phyloP scores from a whole-genome alignment of 2,113 vertebrate species.

The Pica pica region DNA sequence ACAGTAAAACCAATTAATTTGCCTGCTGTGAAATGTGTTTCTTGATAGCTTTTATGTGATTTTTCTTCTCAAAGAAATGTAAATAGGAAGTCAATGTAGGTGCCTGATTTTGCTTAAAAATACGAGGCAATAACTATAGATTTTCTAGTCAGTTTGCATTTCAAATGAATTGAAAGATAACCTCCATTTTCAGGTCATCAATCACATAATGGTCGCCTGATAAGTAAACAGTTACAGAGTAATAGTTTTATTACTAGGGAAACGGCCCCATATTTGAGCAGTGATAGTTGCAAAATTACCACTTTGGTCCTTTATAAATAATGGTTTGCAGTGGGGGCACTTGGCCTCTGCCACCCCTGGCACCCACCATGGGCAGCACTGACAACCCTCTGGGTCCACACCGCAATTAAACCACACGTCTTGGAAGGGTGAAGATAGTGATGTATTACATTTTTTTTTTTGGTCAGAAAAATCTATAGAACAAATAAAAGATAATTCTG shows the following conservation, averaged over 20 bases:
- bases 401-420: neutral
- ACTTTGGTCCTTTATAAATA: conserved; percentile 34
- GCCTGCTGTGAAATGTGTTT: conserved; percentile 77
- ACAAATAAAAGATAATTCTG: conserved; percentile 27
- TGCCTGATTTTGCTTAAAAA: conserved; percentile 70
- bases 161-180: conserved; percentile 72
- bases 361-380: neutral
- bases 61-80: conserved; percentile 72
- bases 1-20: conserved; percentile 82
- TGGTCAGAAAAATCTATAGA: conserved; percentile 34
- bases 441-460: neutral
- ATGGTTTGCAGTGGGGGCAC: neutral
- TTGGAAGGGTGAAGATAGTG: neutral
- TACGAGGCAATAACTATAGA: conserved; percentile 52
- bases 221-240: conserved; percentile 67
- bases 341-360: neutral
- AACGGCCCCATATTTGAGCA: conserved; percentile 46
- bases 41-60: conserved; percentile 72
- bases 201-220: conserved; percentile 62
- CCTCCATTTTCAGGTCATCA: conserved; percentile 68
- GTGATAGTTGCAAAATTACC: conserved; percentile 48
- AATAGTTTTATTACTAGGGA: conserved; percentile 66
- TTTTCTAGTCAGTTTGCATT: conserved; percentile 71
- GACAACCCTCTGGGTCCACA: accelerated
- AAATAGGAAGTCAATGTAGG: conserved; percentile 71